These are phyloP conservation scores for Macroglossus sobrinus DNA, from an alignment of 2,113 vertebrate species.

Conservation along the genomic window DNA sequence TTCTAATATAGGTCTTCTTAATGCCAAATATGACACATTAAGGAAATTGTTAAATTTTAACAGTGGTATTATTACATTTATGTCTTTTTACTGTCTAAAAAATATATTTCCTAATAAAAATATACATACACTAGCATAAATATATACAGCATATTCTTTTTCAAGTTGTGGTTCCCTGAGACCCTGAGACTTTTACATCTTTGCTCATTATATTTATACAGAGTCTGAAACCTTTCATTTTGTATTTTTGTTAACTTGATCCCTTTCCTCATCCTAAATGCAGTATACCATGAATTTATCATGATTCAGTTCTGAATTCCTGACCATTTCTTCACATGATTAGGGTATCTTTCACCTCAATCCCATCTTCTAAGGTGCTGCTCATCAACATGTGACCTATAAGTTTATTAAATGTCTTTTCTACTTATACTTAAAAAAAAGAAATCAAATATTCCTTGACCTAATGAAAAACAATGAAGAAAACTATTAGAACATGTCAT, in stretches of 20 bases:
- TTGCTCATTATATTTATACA: background rate
- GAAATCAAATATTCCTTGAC: background rate
- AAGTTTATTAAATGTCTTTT: background rate
- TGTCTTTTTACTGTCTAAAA: slow-evolving; percentile 1
- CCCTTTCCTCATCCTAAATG: background rate
- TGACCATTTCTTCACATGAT: background rate
- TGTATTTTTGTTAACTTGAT: background rate
- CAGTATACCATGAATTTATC: background rate
- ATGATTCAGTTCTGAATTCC: background rate
- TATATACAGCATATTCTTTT: background rate
- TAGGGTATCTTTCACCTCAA: background rate
- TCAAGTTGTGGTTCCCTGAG: background rate
- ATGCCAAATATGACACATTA: background rate
- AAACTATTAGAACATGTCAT: background rate
- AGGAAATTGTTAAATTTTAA: too few relatives aligned
- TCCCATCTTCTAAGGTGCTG: background rate
- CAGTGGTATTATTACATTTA: background rate
- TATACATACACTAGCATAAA: background rate
- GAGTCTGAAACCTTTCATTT: background rate
- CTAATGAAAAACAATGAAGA: background rate
- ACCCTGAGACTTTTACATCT: background rate
- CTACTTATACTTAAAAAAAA: background rate
- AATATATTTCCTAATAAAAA: slow-evolving; percentile 5
- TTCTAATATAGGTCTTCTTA: slow-evolving; percentile 21
- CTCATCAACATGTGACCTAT: background rate